phyloP scores from a whole-genome alignment of 2,113 vertebrate species.

The Eudyptes chrysolophus region DNA sequence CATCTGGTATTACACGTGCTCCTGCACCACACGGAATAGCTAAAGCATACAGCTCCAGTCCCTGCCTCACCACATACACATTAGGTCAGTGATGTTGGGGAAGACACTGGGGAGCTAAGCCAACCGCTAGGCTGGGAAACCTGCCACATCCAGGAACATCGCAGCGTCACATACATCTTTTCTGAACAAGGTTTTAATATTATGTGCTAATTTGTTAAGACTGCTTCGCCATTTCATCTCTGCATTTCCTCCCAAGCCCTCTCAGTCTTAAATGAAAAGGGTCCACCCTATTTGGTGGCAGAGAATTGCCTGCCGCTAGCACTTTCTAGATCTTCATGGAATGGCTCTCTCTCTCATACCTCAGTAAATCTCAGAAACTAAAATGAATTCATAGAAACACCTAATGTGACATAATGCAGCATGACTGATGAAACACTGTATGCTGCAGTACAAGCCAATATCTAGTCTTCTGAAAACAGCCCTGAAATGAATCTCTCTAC shows the following conservation, averaged over 20 bases:
- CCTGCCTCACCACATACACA: neutral
- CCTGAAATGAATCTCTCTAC: conserved; percentile 52
- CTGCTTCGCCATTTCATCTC: neutral
- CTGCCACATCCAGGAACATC: neutral
- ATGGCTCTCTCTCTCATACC: conserved; percentile 59
- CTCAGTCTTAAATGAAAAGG: neutral
- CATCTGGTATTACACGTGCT: rapidly evolving
- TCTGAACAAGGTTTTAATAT: neutral
- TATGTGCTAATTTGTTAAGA: neutral
- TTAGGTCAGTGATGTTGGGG: neutral
- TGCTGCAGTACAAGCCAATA: conserved; percentile 36
- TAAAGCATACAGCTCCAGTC: too few species aligned
- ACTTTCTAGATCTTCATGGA: conserved; percentile 37
- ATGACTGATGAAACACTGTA: conserved; percentile 69
- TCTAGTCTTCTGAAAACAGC: conserved; percentile 58
- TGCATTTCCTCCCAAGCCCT: neutral
- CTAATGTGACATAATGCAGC: conserved; percentile 63
- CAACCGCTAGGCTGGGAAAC: neutral
- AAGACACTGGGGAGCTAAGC: neutral
- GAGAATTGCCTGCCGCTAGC: neutral
- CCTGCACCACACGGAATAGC: neutral
- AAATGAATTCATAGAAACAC: conserved; percentile 66
- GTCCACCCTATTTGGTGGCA: neutral
- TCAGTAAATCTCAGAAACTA: conserved; percentile 59
- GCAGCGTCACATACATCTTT: neutral